These are phyloP conservation scores for Parazoanthus darwini DNA, from an alignment of 92 coral and sea anemone species.

Conservation along the genomic window DNA sequence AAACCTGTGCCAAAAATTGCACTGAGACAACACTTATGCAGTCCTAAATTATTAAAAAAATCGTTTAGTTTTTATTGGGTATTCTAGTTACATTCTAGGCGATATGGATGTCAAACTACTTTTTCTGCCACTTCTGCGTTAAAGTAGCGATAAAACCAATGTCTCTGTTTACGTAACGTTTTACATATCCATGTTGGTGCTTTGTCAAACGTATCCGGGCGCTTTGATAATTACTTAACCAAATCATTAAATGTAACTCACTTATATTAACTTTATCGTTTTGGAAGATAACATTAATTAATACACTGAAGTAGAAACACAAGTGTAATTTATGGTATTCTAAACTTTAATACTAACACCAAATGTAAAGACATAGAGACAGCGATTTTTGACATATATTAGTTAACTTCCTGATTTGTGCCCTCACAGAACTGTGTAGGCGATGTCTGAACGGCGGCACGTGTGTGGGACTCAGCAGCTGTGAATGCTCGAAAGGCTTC, in stretches of 20 bases:
- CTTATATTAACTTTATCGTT: not conserved
- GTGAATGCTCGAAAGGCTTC: constrained; percentile 86
- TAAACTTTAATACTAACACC: not conserved
- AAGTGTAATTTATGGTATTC: not conserved
- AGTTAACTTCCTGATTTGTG: not conserved
- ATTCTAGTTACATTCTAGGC: too few relatives aligned
- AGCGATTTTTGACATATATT: too few relatives aligned
- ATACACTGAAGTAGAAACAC: not conserved
- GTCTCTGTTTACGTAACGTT: not conserved
- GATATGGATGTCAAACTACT: too few relatives aligned
- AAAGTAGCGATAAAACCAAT: too few relatives aligned
- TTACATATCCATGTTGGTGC: not conserved
- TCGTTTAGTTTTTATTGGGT: too few relatives aligned
- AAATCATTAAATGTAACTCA: not conserved
- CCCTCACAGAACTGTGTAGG: constrained; percentile 68
- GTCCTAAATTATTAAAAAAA: too few relatives aligned
- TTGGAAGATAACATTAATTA: constrained; percentile 6
- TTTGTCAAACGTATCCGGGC: not conserved
- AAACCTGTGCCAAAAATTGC: too few relatives aligned
- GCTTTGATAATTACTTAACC: not conserved
- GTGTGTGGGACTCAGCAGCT: constrained; percentile 68
- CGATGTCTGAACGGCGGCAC: constrained; percentile 92
- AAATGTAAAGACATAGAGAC: not conserved
- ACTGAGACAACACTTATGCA: too few relatives aligned
- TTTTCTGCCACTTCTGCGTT: not conserved